Evolutionary conservation across 2,888 invertebrate species (phyloP), one percentile per base, ranked within the genome.

Genomic region (Hypercompe scribonia): DNA sequence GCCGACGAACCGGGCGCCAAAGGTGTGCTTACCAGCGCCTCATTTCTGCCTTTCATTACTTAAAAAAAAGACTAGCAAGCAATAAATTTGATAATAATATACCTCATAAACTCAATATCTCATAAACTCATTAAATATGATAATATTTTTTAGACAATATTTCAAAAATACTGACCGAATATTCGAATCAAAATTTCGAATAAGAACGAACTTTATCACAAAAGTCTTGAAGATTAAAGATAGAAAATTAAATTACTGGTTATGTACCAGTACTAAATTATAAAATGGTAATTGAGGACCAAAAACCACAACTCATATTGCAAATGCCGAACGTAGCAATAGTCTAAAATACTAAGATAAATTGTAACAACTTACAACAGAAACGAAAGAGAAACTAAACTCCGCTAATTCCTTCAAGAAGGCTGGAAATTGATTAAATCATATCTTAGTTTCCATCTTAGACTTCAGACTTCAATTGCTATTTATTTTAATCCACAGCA

Each of bases 401-500:
- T 61, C 31, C 28, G 15, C 28, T 61, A 61, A 61, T 61, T 61
- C 31, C 61, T 61, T 31, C 61, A 31, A 18, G 61, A 18, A 61
- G 28, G 28, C 31, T 31, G 61, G 18, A 61, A 31, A 31, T 31
- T 61, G 31, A 61, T 31, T 31, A 61, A 28, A 65, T 42, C 1
- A 67, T 39, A 50, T 34, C 28, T 33, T 28, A n/a, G 28, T 21
- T n/a, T 39, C 39, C 4, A 36, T 68, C 21, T n/a, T 15, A 33
- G 10, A 67, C n/a, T 28, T 42, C 18, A 33, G 10, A 67, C n/a
- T 28, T 42, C 18, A 67, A 63, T 63, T 63, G 42, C 42, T 65
- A 58, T 66, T 66, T 66, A 63, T 63, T 63, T 67, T n/a, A 54
- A 42, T 46, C 33, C 34, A 58, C 66, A 71, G 58, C 39, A 36